Percentiles rank a stretch among this genome's conserved stretches.
Evolutionary conservation across 2,797 vertebrate genomes (phyloP).

Genomic region (Numenius phaeopus): DNA sequence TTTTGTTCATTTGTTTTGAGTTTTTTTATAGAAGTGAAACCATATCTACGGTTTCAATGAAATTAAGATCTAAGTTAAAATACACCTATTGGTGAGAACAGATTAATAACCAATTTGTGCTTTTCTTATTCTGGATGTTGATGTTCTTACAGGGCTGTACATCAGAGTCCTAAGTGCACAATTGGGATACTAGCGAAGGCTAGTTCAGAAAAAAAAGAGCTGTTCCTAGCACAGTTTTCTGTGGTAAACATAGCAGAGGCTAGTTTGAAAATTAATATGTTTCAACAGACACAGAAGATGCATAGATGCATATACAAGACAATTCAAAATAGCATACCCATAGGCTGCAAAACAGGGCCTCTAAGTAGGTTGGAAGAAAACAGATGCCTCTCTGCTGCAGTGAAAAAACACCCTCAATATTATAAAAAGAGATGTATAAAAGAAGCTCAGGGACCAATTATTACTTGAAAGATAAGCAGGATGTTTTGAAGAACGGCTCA

Average conservation of each 20-base stretch:
- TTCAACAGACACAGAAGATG: neutral
- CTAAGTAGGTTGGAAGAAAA: neutral
- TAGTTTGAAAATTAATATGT: neutral
- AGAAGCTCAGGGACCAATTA: neutral
- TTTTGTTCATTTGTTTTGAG: accelerated
- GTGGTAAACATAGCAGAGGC: neutral
- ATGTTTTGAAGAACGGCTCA: neutral
- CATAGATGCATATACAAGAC: neutral
- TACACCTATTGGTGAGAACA: neutral
- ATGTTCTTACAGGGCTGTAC: neutral
- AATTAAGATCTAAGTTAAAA: neutral
- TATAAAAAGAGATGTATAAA: neutral
- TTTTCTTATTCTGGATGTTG: neutral
- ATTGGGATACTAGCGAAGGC: neutral
- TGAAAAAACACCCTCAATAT: neutral
- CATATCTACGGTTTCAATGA: neutral
- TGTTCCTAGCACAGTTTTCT: neutral
- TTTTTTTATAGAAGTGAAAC: neutral
- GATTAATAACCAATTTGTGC: neutral
- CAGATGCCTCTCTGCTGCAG: neutral
- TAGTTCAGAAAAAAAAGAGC: neutral
- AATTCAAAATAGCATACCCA: neutral
- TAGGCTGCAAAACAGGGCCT: neutral
- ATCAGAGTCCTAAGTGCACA: neutral
- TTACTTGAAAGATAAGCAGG: slow-evolving; percentile 18